Conservation (phyloP, 2,888 invertebrate species). For the Melipona beecheii region DNA sequence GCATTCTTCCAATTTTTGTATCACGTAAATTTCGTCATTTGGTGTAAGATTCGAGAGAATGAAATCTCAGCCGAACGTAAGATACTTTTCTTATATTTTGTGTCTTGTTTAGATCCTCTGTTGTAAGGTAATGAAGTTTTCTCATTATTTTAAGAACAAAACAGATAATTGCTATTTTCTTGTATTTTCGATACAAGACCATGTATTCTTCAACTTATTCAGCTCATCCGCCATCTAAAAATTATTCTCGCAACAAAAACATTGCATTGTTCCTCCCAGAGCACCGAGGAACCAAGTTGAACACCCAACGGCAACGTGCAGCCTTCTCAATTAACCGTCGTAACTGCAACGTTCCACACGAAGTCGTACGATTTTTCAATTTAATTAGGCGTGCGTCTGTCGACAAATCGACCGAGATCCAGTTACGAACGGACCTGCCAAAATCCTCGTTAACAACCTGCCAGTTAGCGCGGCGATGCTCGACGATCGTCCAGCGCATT, state of each 20-base stretch:
- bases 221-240: neutral
- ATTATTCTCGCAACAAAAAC: neutral
- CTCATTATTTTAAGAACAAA: neutral
- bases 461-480: constrained; percentile 16
- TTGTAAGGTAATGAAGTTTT: neutral
- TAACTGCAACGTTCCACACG: neutral
- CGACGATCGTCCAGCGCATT: neutral
- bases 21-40: neutral
- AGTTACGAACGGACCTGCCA: constrained; percentile 44
- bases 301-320: neutral
- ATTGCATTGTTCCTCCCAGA: neutral
- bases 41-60: neutral
- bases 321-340: neutral
- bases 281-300: neutral
- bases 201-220: neutral
- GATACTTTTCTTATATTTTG: neutral
- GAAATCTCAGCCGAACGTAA: neutral
- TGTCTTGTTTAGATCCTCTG: neutral
- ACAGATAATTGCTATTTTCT: neutral
- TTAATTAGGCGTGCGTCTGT: constrained; percentile 42
- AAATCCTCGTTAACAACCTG: constrained; percentile 38
- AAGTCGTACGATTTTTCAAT: constrained; percentile 28
- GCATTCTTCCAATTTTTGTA: neutral
- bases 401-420: constrained; percentile 42
- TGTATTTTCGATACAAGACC: neutral